Percentiles rank a stretch among this genome's conserved stretches.
Evolutionary conservation across 2,888 invertebrate genomes (phyloP).

Genomic region (Rhamphomyia laevipes): DNA sequence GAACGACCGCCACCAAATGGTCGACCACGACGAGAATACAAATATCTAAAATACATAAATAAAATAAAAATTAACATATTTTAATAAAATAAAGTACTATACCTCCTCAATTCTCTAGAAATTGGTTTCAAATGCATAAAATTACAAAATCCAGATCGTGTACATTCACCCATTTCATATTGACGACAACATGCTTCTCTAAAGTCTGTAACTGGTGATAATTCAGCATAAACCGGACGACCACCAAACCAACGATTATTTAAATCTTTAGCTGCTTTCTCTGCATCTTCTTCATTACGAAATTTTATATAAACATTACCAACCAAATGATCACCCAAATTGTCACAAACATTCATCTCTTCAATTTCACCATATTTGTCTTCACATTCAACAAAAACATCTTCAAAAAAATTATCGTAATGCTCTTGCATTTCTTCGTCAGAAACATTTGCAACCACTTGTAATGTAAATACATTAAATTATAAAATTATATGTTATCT

Average conservation of each 20-base stretch:
- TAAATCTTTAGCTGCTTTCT: constrained; percentile 90
- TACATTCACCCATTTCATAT: constrained; percentile 99
- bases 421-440: constrained; percentile 99
- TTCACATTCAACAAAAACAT: constrained; percentile 97
- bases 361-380: constrained; percentile 99
- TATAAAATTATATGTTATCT: no score
- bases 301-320: constrained; percentile 99
- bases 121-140: constrained; percentile 99
- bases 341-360: constrained; percentile 99
- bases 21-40: constrained; percentile 58
- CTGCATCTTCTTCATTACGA: constrained; percentile 95
- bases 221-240: constrained; percentile 92
- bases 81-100: constrained; percentile 16
- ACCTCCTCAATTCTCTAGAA: constrained; percentile 83
- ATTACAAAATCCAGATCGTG: constrained; percentile 97
- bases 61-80: constrained; percentile 2
- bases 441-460: constrained; percentile 84
- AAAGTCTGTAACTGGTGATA: constrained; percentile 98
- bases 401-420: constrained; percentile 99
- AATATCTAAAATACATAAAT: constrained; percentile 46
- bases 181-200: constrained; percentile 98
- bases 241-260: constrained; percentile 99
- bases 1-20: constrained; percentile 19
- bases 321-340: constrained; percentile 94
- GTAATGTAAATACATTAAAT: constrained; percentile 1